These are phyloP conservation scores for Cyprinodon diabolis DNA, from an alignment of 2,797 vertebrate species.

Conservation along the genomic window DNA sequence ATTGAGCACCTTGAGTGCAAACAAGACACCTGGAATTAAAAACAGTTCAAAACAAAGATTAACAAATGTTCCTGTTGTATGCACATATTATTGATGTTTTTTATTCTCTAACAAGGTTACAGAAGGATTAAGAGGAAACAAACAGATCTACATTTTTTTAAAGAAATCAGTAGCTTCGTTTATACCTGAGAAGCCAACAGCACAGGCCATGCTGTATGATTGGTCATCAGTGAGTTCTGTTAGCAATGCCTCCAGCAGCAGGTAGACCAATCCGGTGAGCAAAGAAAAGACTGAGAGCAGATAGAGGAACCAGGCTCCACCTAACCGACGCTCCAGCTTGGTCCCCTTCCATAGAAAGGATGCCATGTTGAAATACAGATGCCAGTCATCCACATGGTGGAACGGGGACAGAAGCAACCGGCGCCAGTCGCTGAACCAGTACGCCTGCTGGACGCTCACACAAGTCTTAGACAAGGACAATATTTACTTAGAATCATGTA, in stretches of 20 bases:
- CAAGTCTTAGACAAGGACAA: conserved; percentile 66
- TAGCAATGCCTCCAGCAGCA: conserved; percentile 83
- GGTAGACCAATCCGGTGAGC: conserved; percentile 87
- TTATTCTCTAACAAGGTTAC: no score
- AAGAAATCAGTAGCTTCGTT: neutral
- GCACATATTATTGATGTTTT: no score
- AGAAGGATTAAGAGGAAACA: neutral
- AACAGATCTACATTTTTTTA: neutral
- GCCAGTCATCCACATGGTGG: conserved; percentile 91
- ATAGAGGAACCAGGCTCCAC: conserved; percentile 87
- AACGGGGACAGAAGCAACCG: conserved; percentile 89
- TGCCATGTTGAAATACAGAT: conserved; percentile 96
- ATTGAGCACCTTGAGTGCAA: conserved; percentile 94
- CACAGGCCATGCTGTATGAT: conserved; percentile 83
- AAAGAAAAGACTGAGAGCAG: conserved; percentile 87
- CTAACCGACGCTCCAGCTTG: conserved; percentile 85
- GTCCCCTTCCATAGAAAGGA: conserved; percentile 95
- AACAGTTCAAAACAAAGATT: neutral
- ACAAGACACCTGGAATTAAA: conserved; percentile 88
- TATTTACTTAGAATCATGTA: neutral
- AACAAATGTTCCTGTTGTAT: neutral
- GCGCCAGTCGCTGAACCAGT: conserved; percentile 84
- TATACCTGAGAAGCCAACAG: conserved; percentile 95
- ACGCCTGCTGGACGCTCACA: conserved; percentile 86
- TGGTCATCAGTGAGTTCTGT: conserved; percentile 80